These are phyloP conservation scores for Seira sanloemensis DNA, from an alignment of 2,888 invertebrate genomes.

Conservation along the genomic window DNA sequence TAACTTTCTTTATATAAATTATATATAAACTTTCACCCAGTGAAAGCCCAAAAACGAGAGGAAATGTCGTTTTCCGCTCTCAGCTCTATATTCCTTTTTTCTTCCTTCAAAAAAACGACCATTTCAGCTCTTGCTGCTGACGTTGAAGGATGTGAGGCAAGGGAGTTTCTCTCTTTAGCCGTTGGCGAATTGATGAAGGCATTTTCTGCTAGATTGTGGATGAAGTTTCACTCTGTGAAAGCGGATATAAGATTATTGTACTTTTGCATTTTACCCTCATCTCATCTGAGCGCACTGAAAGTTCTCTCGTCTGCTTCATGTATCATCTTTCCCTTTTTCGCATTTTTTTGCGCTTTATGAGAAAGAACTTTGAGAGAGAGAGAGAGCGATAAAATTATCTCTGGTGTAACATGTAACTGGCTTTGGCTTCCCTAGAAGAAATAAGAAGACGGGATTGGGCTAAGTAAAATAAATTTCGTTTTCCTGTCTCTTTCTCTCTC, in stretches of 20 bases:
- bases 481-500: not conserved
- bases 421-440: not conserved
- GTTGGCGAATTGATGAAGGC: not conserved
- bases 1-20: not conserved
- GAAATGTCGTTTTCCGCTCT: not conserved
- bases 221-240: not conserved
- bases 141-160: constrained; percentile 1
- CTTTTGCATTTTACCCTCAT: too few species aligned
- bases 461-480: not conserved
- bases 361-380: too few species aligned
- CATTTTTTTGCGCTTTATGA: not conserved
- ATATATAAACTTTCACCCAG: not conserved
- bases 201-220: not conserved
- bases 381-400: not conserved
- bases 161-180: constrained; percentile 14
- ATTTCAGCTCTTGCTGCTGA: not conserved
- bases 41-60: not conserved
- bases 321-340: not conserved
- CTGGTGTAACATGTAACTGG: not conserved
- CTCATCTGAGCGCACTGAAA: too few species aligned
- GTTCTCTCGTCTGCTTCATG: not conserved
- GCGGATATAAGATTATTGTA: too few species aligned
- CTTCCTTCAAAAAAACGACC: not conserved
- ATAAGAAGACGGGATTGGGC: too few species aligned
- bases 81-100: not conserved